Conservation (phyloP, 2,888 invertebrate species). For the Ormia ochracea region DNA sequence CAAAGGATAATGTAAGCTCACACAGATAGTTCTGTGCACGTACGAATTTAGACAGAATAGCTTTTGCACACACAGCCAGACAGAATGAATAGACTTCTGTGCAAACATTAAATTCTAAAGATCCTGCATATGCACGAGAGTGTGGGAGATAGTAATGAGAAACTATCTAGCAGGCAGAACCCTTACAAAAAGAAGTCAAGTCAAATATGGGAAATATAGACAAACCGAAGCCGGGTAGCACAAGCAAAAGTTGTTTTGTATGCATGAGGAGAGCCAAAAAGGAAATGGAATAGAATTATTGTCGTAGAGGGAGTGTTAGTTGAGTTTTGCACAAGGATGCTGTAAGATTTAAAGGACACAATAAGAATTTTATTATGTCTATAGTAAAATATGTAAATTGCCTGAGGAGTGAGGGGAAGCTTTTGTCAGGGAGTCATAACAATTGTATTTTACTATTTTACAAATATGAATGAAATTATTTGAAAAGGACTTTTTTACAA, state of each 20-base stretch:
- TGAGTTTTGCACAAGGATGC: conserved; percentile 22
- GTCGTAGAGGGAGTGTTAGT: not conserved
- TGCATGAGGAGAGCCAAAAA: conserved; percentile 10
- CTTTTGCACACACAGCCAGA: not conserved
- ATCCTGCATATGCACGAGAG: conserved; percentile 32
- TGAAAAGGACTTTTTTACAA: conserved; percentile 56
- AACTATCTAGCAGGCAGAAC: conserved; percentile 49
- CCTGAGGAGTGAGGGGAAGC: not conserved
- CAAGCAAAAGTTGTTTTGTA: not conserved
- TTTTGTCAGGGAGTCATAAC: conserved; percentile 29
- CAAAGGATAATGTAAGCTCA: conserved; percentile 29
- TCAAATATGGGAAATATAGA: conserved; percentile 27
- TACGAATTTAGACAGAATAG: not conserved
- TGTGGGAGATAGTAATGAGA: conserved; percentile 45
- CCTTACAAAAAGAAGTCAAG: conserved; percentile 56
- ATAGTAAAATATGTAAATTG: not conserved
- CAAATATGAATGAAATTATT: conserved; percentile 56
- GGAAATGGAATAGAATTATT: conserved; percentile 40
- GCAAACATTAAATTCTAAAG: conserved; percentile 12
- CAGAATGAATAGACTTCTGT: not conserved
- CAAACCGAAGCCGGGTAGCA: not conserved
- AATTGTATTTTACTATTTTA: conserved; percentile 51
- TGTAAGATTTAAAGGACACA: conserved; percentile 49
- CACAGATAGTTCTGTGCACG: conserved; percentile 8
- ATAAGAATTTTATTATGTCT: conserved; percentile 53